Evolutionary conservation across 2,888 invertebrate species (phyloP).

Genomic region (Drosophila ustulata): DNA sequence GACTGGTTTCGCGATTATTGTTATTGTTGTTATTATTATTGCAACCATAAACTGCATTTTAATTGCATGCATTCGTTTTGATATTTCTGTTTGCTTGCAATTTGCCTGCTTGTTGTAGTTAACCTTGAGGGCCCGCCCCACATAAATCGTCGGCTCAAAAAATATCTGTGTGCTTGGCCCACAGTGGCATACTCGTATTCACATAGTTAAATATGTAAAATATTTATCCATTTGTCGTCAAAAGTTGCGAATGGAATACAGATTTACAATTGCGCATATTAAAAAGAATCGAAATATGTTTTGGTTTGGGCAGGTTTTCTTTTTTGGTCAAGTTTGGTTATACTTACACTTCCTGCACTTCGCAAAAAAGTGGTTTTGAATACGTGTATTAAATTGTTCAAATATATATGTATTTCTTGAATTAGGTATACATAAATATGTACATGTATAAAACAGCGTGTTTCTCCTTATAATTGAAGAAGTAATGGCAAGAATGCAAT

Average conservation of each 20-base stretch:
- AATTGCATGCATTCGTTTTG: constrained; percentile 68
- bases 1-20: constrained; percentile 38
- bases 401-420: too few relatives aligned
- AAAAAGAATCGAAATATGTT: constrained; percentile 30
- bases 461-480: neutral
- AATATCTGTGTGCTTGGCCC: constrained; percentile 29
- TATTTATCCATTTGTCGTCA: constrained; percentile 35
- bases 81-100: constrained; percentile 42
- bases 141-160: constrained; percentile 46
- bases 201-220: constrained; percentile 9
- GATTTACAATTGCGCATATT: constrained; percentile 48
- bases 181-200: neutral
- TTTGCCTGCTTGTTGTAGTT: constrained; percentile 32
- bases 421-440: too few relatives aligned
- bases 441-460: too few relatives aligned
- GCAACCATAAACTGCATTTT: constrained; percentile 68
- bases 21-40: constrained; percentile 23
- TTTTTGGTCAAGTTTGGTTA: constrained; percentile 16
- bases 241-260: constrained; percentile 35
- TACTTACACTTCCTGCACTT: constrained; percentile 31
- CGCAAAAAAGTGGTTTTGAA: neutral
- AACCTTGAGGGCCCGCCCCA: constrained; percentile 58
- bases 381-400: neutral
- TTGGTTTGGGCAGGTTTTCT: constrained; percentile 4
- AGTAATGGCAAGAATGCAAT: neutral